Conservation (phyloP, 2,113 vertebrate genomes). For the Edolisoma coerulescens region DNA sequence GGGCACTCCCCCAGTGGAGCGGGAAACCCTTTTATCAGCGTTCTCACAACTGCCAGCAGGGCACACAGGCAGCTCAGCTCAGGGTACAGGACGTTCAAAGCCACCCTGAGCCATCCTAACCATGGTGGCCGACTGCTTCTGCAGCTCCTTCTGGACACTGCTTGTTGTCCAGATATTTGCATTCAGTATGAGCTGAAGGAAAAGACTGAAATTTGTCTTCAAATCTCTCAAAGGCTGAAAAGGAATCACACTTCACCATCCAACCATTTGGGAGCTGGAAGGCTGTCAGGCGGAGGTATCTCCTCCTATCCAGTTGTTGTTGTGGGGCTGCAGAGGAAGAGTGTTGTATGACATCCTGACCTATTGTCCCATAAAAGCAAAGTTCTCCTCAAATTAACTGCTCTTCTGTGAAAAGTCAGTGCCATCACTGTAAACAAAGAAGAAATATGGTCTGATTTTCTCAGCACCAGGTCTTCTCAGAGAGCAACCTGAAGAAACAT, state of each 20-base stretch:
- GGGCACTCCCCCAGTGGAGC: fast-evolving
- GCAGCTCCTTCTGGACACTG: background rate
- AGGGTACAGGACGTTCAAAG: background rate
- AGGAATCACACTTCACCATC: background rate
- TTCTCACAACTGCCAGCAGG: background rate
- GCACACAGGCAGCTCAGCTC: background rate
- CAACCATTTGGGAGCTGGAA: background rate
- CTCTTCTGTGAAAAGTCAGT: background rate
- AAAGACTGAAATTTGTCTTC: background rate
- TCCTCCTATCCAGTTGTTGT: background rate
- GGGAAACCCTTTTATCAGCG: background rate
- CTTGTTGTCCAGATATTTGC: background rate
- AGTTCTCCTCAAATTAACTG: background rate
- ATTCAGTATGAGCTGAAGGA: background rate
- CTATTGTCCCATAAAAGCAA: conserved; percentile 26
- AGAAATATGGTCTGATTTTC: background rate
- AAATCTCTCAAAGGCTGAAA: background rate
- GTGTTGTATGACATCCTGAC: conserved; percentile 50
- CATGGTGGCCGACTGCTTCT: fast-evolving
- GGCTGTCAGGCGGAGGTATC: background rate
- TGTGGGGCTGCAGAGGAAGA: conserved; percentile 2
- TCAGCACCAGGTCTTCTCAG: background rate
- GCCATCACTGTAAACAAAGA: conserved; percentile 29
- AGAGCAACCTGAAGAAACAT: background rate
- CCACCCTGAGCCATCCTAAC: background rate